Percentiles rank a stretch among this genome's conserved stretches.
phyloP scores from a whole-genome alignment of 2,888 invertebrate genomes.

The Zelleria hepariella region DNA sequence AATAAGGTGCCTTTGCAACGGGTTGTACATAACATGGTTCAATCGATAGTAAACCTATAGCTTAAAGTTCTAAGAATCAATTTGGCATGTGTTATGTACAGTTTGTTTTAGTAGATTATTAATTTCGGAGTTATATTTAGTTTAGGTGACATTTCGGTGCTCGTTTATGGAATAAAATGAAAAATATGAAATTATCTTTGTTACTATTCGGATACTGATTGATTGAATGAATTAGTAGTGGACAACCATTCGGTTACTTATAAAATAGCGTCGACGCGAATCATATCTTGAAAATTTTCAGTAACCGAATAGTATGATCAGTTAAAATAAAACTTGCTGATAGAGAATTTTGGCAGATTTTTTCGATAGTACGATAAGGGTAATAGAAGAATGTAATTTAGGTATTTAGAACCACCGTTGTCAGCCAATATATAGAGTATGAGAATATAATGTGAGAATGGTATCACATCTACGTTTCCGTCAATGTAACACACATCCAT shows the following conservation, averaged over 20 bases:
- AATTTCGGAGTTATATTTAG: not conserved
- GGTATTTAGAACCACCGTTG: not conserved
- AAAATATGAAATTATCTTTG: not conserved
- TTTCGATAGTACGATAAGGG: not conserved
- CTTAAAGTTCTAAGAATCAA: not conserved
- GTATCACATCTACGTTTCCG: not conserved
- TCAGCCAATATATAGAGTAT: constrained; percentile 50
- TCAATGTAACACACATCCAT: not conserved
- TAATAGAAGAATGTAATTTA: not conserved
- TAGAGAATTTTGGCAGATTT: not conserved
- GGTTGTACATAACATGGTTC: not conserved
- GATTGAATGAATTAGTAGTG: not conserved
- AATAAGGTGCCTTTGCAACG: not conserved
- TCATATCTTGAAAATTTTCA: no score
- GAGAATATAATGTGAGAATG: constrained; percentile 17
- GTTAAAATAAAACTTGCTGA: not conserved
- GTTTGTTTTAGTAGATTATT: not conserved
- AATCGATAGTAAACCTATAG: not conserved
- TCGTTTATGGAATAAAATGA: constrained; percentile 10
- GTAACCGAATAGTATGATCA: not conserved
- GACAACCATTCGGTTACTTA: no score
- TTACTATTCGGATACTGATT: constrained; percentile 1
- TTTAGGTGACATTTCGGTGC: constrained; percentile 20
- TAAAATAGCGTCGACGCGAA: no score
- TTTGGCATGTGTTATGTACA: not conserved